Conservation (phyloP, 2,888 invertebrate genomes). For the Caenorhabditis imperialis region DNA sequence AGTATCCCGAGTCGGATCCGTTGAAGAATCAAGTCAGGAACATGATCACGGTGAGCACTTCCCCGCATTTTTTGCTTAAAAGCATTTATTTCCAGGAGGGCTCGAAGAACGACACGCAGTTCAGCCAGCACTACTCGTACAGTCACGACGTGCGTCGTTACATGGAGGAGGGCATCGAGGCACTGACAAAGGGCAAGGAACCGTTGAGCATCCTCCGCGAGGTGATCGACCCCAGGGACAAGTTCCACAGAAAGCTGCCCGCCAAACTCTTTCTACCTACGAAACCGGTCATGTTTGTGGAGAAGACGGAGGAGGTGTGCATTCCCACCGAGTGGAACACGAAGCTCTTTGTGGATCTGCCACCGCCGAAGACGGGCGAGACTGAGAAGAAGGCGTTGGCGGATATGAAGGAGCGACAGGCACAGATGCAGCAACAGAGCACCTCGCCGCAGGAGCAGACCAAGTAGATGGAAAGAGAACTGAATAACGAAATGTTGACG, state of each 20-base stretch:
- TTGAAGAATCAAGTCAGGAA: conserved; percentile 22
- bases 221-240: no score
- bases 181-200: conserved; percentile 7
- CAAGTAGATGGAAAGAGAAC: no score
- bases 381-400: no score
- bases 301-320: conserved; percentile 11
- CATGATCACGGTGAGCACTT: conserved; percentile 13
- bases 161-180: conserved; percentile 17
- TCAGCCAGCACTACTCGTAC: neutral
- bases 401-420: no score
- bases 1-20: conserved; percentile 25
- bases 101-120: neutral
- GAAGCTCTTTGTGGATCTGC: conserved; percentile 33
- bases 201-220: neutral
- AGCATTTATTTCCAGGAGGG: conserved; percentile 3
- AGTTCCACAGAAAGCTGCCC: no score
- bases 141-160: conserved; percentile 22
- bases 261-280: no score
- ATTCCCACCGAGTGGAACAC: conserved; percentile 30
- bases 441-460: no score
- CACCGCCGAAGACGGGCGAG: no score
- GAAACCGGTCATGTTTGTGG: conserved; percentile 3
- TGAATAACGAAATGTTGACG: no score
- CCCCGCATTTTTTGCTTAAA: neutral
- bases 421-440: no score